Percentiles rank a stretch among this genome's conserved stretches.
These are phyloP conservation scores for Typhlomys cinereus DNA, from an alignment of 2,113 vertebrate species.

Conservation along the genomic window DNA sequence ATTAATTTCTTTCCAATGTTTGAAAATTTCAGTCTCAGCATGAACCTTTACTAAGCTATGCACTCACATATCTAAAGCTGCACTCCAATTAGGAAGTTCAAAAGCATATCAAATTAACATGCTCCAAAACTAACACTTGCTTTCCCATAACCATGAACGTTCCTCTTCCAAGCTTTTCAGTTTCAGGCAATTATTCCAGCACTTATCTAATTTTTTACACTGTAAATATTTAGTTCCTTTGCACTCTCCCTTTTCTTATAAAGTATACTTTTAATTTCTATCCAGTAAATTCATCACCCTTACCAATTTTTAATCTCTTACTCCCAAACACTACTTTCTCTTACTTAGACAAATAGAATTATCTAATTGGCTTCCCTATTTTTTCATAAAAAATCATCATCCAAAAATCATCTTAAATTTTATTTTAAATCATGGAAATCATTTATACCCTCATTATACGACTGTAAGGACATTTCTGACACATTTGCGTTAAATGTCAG, in stretches of 20 bases:
- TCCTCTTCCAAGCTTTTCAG: background rate
- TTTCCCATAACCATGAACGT: background rate
- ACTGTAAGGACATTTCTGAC: background rate
- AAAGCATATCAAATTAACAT: background rate
- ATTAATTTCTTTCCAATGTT: background rate
- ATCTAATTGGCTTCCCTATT: background rate
- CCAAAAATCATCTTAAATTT: background rate
- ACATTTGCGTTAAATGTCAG: conserved; percentile 33
- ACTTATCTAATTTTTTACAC: background rate
- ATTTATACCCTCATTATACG: background rate
- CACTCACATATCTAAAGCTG: background rate
- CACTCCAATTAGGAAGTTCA: conserved; percentile 13
- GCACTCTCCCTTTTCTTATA: background rate
- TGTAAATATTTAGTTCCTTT: background rate
- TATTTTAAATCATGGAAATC: background rate
- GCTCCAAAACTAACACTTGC: background rate
- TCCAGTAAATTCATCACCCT: background rate
- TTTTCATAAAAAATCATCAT: conserved; percentile 3
- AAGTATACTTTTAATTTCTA: background rate
- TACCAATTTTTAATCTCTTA: background rate
- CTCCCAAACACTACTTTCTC: background rate
- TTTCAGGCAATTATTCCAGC: background rate
- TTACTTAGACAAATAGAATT: background rate
- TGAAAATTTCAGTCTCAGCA: background rate
- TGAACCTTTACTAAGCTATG: background rate